Evolutionary conservation across 2,113 vertebrate genomes (phyloP).

Genomic region (Notarius quadriscutis): DNA sequence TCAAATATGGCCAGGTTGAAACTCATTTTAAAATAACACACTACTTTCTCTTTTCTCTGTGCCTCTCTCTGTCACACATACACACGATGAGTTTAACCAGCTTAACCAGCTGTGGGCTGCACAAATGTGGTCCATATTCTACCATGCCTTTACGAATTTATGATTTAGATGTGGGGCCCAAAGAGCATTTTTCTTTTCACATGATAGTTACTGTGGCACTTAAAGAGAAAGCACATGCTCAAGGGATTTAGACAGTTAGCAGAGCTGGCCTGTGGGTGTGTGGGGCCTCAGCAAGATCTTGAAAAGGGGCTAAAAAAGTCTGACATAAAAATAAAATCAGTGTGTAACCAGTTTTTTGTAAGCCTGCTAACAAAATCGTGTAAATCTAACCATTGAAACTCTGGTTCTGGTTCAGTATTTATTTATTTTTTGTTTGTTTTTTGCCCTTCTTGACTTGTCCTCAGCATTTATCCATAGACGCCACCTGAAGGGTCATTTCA

Average conservation of each 20-base stretch:
- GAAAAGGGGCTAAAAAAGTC: neutral
- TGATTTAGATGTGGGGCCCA: constrained; percentile 37
- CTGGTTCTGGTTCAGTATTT: neutral
- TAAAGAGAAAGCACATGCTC: constrained; percentile 32
- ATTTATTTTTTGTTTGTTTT: neutral
- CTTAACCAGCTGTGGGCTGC: constrained; percentile 47
- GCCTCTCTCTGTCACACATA: neutral
- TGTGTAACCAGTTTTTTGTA: neutral
- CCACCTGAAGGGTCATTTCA: no score
- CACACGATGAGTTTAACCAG: constrained; percentile 16
- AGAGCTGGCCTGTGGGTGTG: constrained; percentile 10
- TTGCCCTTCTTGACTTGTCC: neutral
- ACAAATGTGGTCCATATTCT: constrained; percentile 49
- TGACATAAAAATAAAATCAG: constrained; percentile 2
- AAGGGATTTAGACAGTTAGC: constrained; percentile 29
- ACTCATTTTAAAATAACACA: neutral
- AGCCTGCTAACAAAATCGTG: neutral
- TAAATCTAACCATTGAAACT: neutral
- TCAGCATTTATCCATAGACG: no score
- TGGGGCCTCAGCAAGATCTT: neutral
- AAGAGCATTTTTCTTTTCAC: constrained; percentile 43
- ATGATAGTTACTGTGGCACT: constrained; percentile 35
- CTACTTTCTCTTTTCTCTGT: neutral
- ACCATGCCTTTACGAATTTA: constrained; percentile 35
- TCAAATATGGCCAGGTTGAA: neutral